Base-by-base conservation (phyloP, 2,797 vertebrate genomes). In the Tapirus indicus region DNA sequence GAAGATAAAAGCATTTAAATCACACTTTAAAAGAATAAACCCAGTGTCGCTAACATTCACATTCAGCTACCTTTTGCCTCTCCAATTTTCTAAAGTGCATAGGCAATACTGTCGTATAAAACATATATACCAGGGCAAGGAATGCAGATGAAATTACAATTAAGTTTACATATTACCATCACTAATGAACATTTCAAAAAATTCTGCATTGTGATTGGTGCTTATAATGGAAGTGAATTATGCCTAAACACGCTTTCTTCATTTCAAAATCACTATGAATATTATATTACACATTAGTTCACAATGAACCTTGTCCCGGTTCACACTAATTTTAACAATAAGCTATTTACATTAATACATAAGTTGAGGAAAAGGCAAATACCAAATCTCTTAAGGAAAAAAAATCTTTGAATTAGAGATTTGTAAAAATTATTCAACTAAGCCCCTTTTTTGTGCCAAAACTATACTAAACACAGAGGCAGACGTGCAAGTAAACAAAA, bases 221-320 rank as follows among this genome's bases (percentile, higher is more conserved):
- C 21, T 93, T 82, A 88, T 56, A 62, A 96, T 17, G 17, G 62
- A 72, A 72, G 8, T 44, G 32, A 91, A 78, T 47, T 93, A 64
- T 29, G 56, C 56, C 64, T 83, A 88, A 89, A n/a, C 27, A 82
- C n/a, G 49, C 7, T 72, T 80, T 79, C 41, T 32, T 82, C 60
- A 71, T n/a, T 92, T 92, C 58, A 89, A 96, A 97, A 96, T 79
- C 82, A 78, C 52, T 66, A 79, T 44, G 23, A 68, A 54, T n/a
- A 64, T 47, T 44, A 54, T 49, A n/a, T 72, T 80, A 74, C 47
- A 95, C 32, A 58, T 68, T 54, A 83, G 74, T 71, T 89, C 64
- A 84, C 71, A 78, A 92, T 29, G 54, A 96, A 35, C 10, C 21
- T 75, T 91, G 62, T n/a, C 82, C 23, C 11, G 44, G 35, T 60